These are phyloP conservation scores for Protonibea diacanthus DNA, from an alignment of 2,797 vertebrate genomes.

Conservation along the genomic window DNA sequence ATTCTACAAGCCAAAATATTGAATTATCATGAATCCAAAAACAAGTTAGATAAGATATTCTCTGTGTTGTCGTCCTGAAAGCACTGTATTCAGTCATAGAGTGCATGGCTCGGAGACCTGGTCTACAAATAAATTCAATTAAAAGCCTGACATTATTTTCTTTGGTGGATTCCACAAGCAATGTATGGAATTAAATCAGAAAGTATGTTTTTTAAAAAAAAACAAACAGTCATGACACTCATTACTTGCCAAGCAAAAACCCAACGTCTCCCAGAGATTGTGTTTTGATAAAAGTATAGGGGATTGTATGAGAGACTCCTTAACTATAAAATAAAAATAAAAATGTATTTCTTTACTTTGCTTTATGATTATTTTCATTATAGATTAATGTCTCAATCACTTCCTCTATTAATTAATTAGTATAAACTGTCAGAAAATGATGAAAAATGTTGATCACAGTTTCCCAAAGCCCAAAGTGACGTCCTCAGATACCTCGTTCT, in stretches of 20 bases:
- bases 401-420: too few relatives aligned
- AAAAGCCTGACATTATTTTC: constrained; percentile 69
- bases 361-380: background rate
- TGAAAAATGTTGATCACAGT: too few relatives aligned
- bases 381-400: too few relatives aligned
- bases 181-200: constrained; percentile 66
- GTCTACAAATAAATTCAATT: constrained; percentile 71
- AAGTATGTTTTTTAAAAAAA: constrained; percentile 38
- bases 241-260: constrained; percentile 29
- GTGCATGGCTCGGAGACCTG: constrained; percentile 69
- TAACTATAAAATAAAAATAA: background rate
- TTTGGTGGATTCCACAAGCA: constrained; percentile 80
- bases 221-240: constrained; percentile 28
- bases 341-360: background rate
- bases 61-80: constrained; percentile 72
- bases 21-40: constrained; percentile 79
- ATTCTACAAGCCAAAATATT: constrained; percentile 79
- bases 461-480: too few relatives aligned
- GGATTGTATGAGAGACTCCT: background rate
- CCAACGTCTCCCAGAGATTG: constrained; percentile 4
- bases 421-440: too few relatives aligned
- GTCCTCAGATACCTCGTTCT: too few relatives aligned
- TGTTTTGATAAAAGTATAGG: background rate
- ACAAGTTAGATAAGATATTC: constrained; percentile 78
- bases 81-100: constrained; percentile 69